Evolutionary conservation across 2,888 invertebrate genomes (phyloP).

Genomic region (Anaspis maculata): DNA sequence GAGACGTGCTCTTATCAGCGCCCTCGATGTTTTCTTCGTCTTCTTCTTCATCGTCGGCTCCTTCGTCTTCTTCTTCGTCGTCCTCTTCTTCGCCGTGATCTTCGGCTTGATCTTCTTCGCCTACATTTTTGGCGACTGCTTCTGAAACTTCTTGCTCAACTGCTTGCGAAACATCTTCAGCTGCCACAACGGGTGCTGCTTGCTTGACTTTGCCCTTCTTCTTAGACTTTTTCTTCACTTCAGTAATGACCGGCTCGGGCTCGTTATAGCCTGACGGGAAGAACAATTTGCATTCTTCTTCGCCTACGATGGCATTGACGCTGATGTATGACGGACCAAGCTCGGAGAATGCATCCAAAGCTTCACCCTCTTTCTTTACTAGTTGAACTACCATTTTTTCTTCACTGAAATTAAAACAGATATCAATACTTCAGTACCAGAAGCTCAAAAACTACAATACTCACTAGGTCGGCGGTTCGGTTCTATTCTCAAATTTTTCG

Average conservation of each 20-base stretch:
- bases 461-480: conserved; percentile 49
- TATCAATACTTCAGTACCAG: background rate
- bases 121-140: conserved; percentile 13
- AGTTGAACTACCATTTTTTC: conserved; percentile 64
- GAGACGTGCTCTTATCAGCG: conserved; percentile 49
- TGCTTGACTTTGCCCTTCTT: conserved; percentile 35
- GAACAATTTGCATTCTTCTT: conserved; percentile 54
- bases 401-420: conserved; percentile 41
- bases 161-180: conserved; percentile 5
- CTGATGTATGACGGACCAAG: conserved; percentile 63
- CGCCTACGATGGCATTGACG: conserved; percentile 55
- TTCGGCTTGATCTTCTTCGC: conserved; percentile 16
- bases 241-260: conserved; percentile 41
- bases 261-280: conserved; percentile 60
- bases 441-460: conserved; percentile 5
- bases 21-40: conserved; percentile 18
- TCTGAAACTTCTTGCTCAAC: conserved; percentile 16
- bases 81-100: conserved; percentile 23
- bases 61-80: conserved; percentile 27
- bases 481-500: conserved; percentile 50
- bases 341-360: conserved; percentile 53
- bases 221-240: conserved; percentile 48
- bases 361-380: conserved; percentile 54
- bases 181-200: conserved; percentile 6
- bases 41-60: conserved; percentile 23